Conservation (phyloP, 2,888 invertebrate genomes). For the Gastrophysa polygoni region DNA sequence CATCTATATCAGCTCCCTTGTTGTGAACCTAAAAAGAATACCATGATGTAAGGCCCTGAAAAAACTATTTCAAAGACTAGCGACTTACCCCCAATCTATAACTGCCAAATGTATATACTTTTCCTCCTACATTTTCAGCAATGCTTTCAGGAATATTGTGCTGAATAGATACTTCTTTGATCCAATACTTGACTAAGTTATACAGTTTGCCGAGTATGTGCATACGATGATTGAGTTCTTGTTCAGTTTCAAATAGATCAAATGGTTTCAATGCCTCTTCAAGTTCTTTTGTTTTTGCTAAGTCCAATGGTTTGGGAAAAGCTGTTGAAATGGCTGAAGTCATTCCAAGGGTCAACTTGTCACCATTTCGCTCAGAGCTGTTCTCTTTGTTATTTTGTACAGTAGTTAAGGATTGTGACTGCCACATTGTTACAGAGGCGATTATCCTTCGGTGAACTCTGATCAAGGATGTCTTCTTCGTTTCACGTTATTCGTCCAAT, state of each 20-base stretch:
- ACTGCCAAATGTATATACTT: constrained; percentile 99
- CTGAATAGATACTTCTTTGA: constrained; percentile 83
- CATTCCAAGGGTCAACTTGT: constrained; percentile 79
- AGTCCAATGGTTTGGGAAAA: constrained; percentile 79
- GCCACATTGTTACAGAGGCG: constrained; percentile 32
- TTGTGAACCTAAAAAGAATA: constrained; percentile 75
- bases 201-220: constrained; percentile 85
- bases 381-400: constrained; percentile 48
- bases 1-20: constrained; percentile 98
- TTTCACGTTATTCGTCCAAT: background rate
- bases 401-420: constrained; percentile 33
- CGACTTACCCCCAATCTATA: constrained; percentile 83
- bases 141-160: constrained; percentile 92
- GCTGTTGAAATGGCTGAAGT: constrained; percentile 93
- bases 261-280: constrained; percentile 79
- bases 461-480: background rate
- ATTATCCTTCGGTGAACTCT: background rate
- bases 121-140: constrained; percentile 92
- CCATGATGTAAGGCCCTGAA: background rate
- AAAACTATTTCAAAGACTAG: background rate
- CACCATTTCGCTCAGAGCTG: constrained; percentile 57
- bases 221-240: constrained; percentile 89
- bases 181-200: constrained; percentile 92
- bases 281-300: constrained; percentile 77
- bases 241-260: constrained; percentile 89